Evolutionary conservation across 2,113 vertebrate species (phyloP).

Genomic region (Bettongia penicillata): DNA sequence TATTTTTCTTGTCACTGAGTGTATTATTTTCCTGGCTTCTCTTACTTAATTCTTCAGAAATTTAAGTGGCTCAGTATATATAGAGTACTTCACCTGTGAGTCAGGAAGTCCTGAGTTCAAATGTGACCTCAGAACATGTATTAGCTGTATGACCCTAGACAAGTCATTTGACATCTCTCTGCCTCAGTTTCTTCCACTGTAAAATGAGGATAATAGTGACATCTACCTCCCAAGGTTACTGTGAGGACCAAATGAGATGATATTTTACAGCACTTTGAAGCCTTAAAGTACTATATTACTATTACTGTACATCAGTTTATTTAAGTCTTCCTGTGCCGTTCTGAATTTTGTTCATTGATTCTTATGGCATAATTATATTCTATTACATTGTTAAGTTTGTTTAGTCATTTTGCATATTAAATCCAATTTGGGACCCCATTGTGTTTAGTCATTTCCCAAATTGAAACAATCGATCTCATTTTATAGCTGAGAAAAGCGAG

Average conservation of each 20-base stretch:
- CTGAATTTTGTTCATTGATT: background rate
- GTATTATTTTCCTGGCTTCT: background rate
- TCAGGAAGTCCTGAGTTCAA: background rate
- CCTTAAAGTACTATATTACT: background rate
- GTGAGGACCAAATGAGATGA: background rate
- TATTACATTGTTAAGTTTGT: background rate
- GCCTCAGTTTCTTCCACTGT: background rate
- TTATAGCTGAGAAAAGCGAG: constrained; percentile 39
- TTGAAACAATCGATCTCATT: background rate
- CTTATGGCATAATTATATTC: background rate
- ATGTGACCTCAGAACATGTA: background rate
- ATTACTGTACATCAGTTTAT: background rate
- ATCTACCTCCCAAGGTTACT: background rate
- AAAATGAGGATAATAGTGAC: background rate
- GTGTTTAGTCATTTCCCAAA: background rate
- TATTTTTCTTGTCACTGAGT: background rate
- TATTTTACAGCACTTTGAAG: background rate
- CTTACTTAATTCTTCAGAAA: background rate
- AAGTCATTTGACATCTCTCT: background rate
- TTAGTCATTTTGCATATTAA: background rate
- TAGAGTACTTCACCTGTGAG: background rate
- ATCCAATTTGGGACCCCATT: too few species aligned
- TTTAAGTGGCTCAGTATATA: background rate
- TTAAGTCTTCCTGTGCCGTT: background rate
- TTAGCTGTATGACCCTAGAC: background rate